Percentiles rank a stretch among this genome's conserved stretches.
These are phyloP conservation scores for Megalops cyprinoides DNA, from an alignment of 2,797 vertebrate genomes.

Conservation along the genomic window DNA sequence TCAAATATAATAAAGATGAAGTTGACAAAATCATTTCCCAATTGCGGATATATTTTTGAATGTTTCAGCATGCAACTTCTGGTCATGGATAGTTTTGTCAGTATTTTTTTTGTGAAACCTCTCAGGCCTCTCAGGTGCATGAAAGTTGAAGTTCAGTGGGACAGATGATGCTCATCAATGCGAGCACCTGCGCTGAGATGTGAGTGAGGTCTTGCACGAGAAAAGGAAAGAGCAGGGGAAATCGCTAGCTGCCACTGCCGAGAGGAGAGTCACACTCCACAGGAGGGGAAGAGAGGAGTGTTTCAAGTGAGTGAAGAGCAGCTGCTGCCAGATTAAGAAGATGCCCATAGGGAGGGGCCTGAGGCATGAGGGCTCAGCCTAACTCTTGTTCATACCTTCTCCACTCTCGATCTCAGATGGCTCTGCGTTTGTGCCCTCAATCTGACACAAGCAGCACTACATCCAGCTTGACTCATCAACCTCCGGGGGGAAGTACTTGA, in stretches of 20 bases:
- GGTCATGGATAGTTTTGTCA: slow-evolving; percentile 4
- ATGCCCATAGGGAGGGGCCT: not conserved
- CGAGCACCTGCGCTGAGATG: no score
- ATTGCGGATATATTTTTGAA: slow-evolving; percentile 14
- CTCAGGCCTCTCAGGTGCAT: not conserved
- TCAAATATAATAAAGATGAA: slow-evolving; percentile 16
- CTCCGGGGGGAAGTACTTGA: no score
- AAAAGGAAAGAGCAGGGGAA: no score
- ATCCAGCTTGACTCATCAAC: no score
- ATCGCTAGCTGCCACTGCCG: no score
- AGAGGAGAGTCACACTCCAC: no score
- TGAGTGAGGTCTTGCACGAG: no score
- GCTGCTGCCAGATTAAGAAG: not conserved
- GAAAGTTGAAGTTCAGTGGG: not conserved
- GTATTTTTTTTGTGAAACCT: slow-evolving; percentile 16
- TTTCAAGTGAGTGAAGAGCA: not conserved
- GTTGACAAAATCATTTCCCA: slow-evolving; percentile 25
- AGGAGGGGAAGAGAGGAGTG: no score
- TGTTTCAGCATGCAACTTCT: not conserved
- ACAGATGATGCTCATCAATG: not conserved
- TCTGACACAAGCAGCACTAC: not conserved
- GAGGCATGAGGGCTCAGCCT: not conserved
- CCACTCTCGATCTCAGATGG: not conserved
- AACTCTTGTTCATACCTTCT: not conserved
- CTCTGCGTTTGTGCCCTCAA: not conserved